Percentiles rank a stretch among this genome's conserved stretches.
These are phyloP conservation scores for Girardinus metallicus DNA, from an alignment of 2,797 vertebrate genomes.

Conservation along the genomic window DNA sequence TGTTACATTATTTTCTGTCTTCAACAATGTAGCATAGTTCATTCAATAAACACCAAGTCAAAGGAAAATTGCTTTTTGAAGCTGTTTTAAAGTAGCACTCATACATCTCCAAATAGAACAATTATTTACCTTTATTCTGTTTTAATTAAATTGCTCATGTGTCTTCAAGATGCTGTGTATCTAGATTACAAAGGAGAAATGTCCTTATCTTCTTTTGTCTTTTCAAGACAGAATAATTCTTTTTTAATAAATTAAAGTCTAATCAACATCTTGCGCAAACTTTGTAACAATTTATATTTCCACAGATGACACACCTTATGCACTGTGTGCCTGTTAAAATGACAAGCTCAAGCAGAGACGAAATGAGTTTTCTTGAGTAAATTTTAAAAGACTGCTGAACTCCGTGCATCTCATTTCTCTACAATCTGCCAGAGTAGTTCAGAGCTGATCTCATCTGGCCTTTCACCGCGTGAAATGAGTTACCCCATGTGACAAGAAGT, in stretches of 20 bases:
- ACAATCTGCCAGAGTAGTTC: constrained; percentile 21
- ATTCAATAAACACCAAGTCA: constrained; percentile 9
- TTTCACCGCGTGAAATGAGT: constrained; percentile 51
- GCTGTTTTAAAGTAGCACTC: constrained; percentile 11
- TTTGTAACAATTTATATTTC: constrained; percentile 20
- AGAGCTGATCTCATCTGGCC: constrained; percentile 49
- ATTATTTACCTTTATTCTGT: constrained; percentile 8
- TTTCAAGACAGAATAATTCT: not conserved
- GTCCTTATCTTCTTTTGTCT: not conserved
- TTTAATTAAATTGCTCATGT: constrained; percentile 24
- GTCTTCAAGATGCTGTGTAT: constrained; percentile 7
- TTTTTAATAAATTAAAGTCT: not conserved
- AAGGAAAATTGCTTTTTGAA: constrained; percentile 17
- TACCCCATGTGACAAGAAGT: constrained; percentile 27
- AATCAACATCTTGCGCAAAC: constrained; percentile 12
- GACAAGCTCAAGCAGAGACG: constrained; percentile 35
- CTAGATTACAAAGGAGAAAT: constrained; percentile 8
- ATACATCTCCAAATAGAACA: not conserved
- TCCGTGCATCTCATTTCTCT: constrained; percentile 35
- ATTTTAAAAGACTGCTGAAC: constrained; percentile 38
- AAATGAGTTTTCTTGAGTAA: constrained; percentile 47
- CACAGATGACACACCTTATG: constrained; percentile 13
- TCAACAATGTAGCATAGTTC: not conserved
- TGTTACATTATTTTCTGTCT: not conserved
- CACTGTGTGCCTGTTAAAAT: constrained; percentile 25